A percentile compares a stretch with the other conserved stretches of the same genome.
These are phyloP conservation scores for Lepidothrix coronata DNA, from an alignment of 2,113 vertebrate genomes.

Conservation along the genomic window DNA sequence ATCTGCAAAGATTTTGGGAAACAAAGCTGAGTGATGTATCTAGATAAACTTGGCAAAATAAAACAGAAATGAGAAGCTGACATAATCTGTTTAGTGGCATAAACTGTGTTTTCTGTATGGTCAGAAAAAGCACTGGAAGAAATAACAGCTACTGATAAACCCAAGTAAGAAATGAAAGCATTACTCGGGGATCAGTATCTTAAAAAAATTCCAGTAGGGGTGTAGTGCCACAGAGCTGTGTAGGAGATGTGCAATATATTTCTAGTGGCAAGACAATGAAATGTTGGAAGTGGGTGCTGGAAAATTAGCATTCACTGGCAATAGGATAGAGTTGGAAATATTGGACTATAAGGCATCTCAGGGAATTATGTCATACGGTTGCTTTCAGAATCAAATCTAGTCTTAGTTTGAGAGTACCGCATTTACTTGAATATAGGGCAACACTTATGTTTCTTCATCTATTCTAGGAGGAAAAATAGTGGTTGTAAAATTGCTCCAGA, in stretches of 20 bases:
- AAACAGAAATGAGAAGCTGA: neutral
- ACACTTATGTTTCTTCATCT: neutral
- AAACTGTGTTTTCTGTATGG: neutral
- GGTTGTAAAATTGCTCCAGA: neutral
- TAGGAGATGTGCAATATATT: constrained; percentile 48
- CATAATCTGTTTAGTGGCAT: neutral
- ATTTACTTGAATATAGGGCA: neutral
- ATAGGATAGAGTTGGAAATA: constrained; percentile 20
- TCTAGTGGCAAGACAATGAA: constrained; percentile 42
- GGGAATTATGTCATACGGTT: constrained; percentile 61
- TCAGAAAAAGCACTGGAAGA: neutral
- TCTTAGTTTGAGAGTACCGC: neutral
- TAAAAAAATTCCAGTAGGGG: constrained; percentile 17
- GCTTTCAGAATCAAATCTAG: constrained; percentile 19
- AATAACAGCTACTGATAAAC: neutral
- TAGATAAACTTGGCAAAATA: neutral
- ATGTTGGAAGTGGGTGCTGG: constrained; percentile 6
- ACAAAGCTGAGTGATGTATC: neutral
- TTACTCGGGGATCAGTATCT: constrained; percentile 31
- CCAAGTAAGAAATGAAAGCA: neutral
- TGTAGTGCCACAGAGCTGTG: constrained; percentile 24
- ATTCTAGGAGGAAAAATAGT: neutral
- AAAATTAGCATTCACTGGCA: constrained; percentile 21
- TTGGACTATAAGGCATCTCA: constrained; percentile 53
- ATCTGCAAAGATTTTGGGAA: neutral